Evolutionary conservation across 2,888 invertebrate species (phyloP).

Genomic region (Hyalella azteca): DNA sequence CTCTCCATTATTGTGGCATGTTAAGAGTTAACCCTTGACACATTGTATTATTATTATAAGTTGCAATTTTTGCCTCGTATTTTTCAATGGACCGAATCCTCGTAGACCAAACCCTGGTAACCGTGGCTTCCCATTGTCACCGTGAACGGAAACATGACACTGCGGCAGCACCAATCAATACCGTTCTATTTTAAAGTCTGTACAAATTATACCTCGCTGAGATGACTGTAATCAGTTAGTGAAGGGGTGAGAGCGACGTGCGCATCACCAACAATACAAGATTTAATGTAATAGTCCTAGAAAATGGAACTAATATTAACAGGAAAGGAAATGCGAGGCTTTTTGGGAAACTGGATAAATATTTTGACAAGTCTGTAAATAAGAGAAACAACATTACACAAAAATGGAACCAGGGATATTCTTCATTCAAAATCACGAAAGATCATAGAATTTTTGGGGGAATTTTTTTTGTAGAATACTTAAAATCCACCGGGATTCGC

Average conservation of each 20-base stretch:
- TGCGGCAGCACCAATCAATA: conserved; percentile 15
- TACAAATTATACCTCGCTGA: conserved; percentile 17
- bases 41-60: conserved; percentile 31
- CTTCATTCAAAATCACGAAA: background rate
- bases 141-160: conserved; percentile 1
- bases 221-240: conserved; percentile 29
- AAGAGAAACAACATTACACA: background rate
- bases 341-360: background rate
- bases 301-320: background rate
- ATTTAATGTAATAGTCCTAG: background rate
- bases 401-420: background rate
- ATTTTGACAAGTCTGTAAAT: background rate
- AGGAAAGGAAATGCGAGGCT: background rate
- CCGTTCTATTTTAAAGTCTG: background rate
- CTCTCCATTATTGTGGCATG: conserved; percentile 20
- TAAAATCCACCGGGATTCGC: background rate
- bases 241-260: background rate
- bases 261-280: background rate
- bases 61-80: background rate
- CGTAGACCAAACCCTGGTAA: conserved; percentile 1
- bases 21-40: conserved; percentile 29
- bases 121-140: conserved; percentile 14
- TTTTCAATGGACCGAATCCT: background rate
- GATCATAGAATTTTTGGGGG: background rate
- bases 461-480: background rate